These are phyloP conservation scores for Drosophila mulleri DNA, from an alignment of 2,888 invertebrate species.

Conservation along the genomic window DNA sequence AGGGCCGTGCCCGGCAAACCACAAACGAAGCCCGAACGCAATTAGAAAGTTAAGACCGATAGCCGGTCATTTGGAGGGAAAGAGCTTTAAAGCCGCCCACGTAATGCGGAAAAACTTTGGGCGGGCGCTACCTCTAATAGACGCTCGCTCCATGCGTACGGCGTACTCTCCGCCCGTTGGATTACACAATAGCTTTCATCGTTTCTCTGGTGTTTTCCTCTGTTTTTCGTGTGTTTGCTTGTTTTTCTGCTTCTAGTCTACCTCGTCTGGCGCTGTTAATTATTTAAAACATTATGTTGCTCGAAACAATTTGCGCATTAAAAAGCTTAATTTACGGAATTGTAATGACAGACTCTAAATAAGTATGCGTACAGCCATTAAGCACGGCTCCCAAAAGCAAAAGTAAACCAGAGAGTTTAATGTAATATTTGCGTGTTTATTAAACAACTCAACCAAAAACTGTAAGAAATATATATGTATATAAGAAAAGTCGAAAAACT, in stretches of 20 bases:
- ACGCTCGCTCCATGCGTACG: not conserved
- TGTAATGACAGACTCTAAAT: slow-evolving; percentile 79
- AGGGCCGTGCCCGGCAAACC: slow-evolving; percentile 31
- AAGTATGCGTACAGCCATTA: slow-evolving; percentile 71
- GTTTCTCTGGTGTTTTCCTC: slow-evolving; percentile 7
- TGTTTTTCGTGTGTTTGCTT: not conserved
- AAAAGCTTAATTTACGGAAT: slow-evolving; percentile 78
- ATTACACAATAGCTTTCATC: slow-evolving; percentile 77
- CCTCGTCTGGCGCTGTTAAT: slow-evolving; percentile 46
- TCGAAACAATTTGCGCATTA: slow-evolving; percentile 78
- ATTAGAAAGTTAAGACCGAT: slow-evolving; percentile 71
- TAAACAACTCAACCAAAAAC: slow-evolving; percentile 61
- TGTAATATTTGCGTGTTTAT: slow-evolving; percentile 79
- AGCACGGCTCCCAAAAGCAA: slow-evolving; percentile 53
- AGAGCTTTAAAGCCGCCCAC: slow-evolving; percentile 54
- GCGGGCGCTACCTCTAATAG: not conserved
- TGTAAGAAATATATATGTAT: not conserved
- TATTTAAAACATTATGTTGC: slow-evolving; percentile 67
- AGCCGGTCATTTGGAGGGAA: slow-evolving; percentile 48
- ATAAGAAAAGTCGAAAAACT: slow-evolving; percentile 54
- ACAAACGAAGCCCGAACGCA: slow-evolving; percentile 37
- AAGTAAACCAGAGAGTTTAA: slow-evolving; percentile 62
- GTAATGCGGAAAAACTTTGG: slow-evolving; percentile 70
- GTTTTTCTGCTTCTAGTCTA: slow-evolving; percentile 32
- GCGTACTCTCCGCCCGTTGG: slow-evolving; percentile 19